Base-by-base conservation (phyloP, 2,888 invertebrate species). In the Cataglyphis livida region DNA sequence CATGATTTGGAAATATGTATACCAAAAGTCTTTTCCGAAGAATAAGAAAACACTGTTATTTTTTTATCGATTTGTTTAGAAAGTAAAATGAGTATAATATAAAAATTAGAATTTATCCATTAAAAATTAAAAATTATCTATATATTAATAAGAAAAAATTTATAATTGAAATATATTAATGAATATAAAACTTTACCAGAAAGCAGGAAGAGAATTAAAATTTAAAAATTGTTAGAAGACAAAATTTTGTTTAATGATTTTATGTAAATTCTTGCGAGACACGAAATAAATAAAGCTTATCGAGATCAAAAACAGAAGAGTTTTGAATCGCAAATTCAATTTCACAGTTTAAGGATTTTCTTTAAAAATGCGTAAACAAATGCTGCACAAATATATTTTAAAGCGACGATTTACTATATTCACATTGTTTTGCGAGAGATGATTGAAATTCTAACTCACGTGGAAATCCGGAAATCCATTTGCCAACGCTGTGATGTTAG, bases 381-480 rank as follows among this genome's bases (percentile, higher is more conserved):
- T n/a, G 6, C 21, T 21, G 28, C 12, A 18, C 12, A 28, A 61
- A 41, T 51, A 7, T 51, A 7, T 41, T 61, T 59, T 61, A 7
- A 12, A 44, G 12, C 62, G 15, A 74, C 7, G 7, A 15, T 73
- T 59, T 18, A 6, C 32, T 65, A 48, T 2, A 28, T 28, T 28
- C 28, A 28, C 38, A 15, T 57, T 28, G 18, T 76, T 76, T 28
- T 28, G 28, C 15, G 66, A 15, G 5, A 12, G 7, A 59, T 32
- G 41, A 65, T 44, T 25, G 65, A 28, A 41, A 54, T 57, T 76
- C 12, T 57, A 57, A 15, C 54, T 57, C n/a, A 28, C 15, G 41
- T 35, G 35, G 18, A 71, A 79, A 71, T 61, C 78, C 35, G 68
- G 21, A 54, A 54, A 70, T 21, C 21, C 44, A 48, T 35, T 71